Evolutionary conservation across 2,113 vertebrate species (phyloP).

Genomic region (Strix uralensis): DNA sequence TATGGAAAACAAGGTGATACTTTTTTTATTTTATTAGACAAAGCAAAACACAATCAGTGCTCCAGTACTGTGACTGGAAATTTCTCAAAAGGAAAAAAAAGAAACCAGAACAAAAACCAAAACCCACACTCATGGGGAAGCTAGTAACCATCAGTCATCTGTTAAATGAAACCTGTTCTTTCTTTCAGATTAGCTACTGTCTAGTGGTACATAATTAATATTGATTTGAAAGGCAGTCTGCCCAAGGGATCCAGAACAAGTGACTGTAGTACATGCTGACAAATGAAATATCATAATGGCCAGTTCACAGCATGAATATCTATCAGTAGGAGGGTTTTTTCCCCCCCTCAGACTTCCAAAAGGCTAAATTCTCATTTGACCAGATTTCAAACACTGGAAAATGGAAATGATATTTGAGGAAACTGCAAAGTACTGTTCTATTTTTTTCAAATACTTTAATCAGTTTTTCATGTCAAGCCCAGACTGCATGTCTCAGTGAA

Average conservation of each 20-base stretch:
- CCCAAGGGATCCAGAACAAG: slow-evolving; percentile 46
- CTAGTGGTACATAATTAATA: slow-evolving; percentile 54
- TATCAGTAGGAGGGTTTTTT: background rate
- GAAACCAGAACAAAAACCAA: background rate
- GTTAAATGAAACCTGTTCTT: slow-evolving; percentile 41
- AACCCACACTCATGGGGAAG: background rate
- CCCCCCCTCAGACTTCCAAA: background rate
- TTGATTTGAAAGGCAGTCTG: slow-evolving; percentile 41
- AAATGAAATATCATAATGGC: slow-evolving; percentile 24
- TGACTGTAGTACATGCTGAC: slow-evolving; percentile 8
- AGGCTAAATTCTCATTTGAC: background rate
- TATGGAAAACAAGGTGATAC: background rate
- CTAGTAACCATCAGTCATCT: slow-evolving; percentile 4
- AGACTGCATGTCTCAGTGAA: background rate
- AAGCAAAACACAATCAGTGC: background rate
- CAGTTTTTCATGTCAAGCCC: slow-evolving; percentile 1
- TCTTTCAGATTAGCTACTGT: slow-evolving; percentile 49
- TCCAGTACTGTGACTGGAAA: background rate
- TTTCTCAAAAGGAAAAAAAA: background rate
- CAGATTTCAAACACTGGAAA: slow-evolving; percentile 12
- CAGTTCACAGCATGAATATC: background rate
- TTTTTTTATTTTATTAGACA: background rate
- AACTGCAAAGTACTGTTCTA: background rate
- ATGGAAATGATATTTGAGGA: background rate
- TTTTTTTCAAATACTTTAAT: slow-evolving; percentile 1